These are phyloP conservation scores for Vimba vimba DNA, from an alignment of 2,113 vertebrate species.

Conservation along the genomic window DNA sequence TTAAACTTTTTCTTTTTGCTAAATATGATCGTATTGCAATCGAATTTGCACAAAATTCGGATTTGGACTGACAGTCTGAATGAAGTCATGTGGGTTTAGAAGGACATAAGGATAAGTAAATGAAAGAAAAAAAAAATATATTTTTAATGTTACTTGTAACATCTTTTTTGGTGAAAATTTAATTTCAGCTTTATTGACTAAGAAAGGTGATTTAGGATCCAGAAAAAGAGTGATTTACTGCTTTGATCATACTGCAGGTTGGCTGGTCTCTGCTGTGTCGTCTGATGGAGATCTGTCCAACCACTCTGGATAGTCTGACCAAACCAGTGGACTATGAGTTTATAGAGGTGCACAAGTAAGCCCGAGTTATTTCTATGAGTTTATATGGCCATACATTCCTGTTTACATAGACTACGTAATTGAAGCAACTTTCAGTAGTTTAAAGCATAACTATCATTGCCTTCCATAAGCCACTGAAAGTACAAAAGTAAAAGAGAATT, in stretches of 20 bases:
- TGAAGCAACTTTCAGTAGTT: too few relatives aligned
- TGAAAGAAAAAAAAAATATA: too few relatives aligned
- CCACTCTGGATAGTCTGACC: constrained; percentile 79
- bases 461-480: too few relatives aligned
- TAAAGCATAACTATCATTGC: too few relatives aligned
- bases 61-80: too few relatives aligned
- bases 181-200: neutral
- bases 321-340: constrained; percentile 83
- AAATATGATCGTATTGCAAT: too few relatives aligned
- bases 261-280: constrained; percentile 91
- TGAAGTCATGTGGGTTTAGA: too few relatives aligned
- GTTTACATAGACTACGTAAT: neutral
- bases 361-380: constrained; percentile 43
- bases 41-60: too few relatives aligned
- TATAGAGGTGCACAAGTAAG: constrained; percentile 91
- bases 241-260: constrained; percentile 69
- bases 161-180: neutral
- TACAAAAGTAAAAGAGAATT: too few relatives aligned
- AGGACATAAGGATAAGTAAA: too few relatives aligned
- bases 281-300: constrained; percentile 89
- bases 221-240: neutral
- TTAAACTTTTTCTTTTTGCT: too few relatives aligned
- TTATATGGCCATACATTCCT: neutral
- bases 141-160: too few relatives aligned
- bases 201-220: neutral